Percentiles rank a stretch among this genome's conserved stretches.
phyloP scores from a whole-genome alignment of 30 jellyfish, hydroid and myxozoan species.

The Nemopilema nomurai region DNA sequence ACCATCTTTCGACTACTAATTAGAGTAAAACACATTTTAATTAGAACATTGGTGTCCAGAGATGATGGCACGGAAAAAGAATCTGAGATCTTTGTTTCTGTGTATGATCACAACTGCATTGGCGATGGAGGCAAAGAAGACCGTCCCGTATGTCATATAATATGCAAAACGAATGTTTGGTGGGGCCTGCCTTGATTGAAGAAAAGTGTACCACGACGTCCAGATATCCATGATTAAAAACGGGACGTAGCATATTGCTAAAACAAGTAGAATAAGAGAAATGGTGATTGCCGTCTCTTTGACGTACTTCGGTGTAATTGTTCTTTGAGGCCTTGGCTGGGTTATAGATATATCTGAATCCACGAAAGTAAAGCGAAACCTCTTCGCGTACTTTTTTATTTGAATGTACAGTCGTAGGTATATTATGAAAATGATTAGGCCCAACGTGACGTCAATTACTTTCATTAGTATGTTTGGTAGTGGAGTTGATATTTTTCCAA shows the following conservation, averaged over 20 bases:
- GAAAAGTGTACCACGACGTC: conserved; percentile 64
- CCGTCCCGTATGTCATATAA: conserved; percentile 40
- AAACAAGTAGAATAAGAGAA: conserved; percentile 28
- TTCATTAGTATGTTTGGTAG: conserved; percentile 47
- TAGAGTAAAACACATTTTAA: too few species aligned
- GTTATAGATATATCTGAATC: background rate
- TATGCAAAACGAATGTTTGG: conserved; percentile 24
- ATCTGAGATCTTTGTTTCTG: conserved; percentile 39
- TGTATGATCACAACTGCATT: conserved; percentile 27
- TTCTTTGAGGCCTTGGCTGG: background rate
- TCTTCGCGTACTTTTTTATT: conserved; percentile 13
- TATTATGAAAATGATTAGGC: conserved; percentile 15
- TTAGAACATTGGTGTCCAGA: too few species aligned
- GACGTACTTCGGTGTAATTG: conserved; percentile 10
- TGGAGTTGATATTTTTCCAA: conserved; percentile 32
- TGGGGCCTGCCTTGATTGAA: conserved; percentile 30
- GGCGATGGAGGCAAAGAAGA: conserved; percentile 40
- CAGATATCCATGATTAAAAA: conserved; percentile 47
- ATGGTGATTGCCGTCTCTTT: conserved; percentile 39
- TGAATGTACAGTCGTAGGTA: conserved; percentile 32
- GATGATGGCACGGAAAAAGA: too few species aligned
- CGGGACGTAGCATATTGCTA: conserved; percentile 44
- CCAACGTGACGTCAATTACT: conserved; percentile 32
- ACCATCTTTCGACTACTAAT: too few species aligned
- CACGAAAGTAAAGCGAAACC: background rate